These are phyloP conservation scores for Desoria tigrina DNA, from an alignment of 2,888 invertebrate genomes.

Conservation along the genomic window DNA sequence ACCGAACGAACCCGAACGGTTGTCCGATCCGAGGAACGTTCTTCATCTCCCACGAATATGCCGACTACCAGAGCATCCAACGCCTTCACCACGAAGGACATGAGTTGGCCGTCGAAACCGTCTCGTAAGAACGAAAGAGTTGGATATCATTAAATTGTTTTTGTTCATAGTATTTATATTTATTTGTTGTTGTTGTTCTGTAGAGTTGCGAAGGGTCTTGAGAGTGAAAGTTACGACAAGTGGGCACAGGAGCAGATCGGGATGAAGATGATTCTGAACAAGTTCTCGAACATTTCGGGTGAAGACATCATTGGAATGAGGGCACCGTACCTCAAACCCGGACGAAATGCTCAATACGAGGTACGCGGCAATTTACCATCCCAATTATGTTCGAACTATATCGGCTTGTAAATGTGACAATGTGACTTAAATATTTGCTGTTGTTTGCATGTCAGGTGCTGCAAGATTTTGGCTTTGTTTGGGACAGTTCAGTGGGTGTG, in stretches of 20 bases:
- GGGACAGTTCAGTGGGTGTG: slow-evolving; percentile 87
- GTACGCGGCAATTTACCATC: slow-evolving; percentile 58
- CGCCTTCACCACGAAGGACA: slow-evolving; percentile 84
- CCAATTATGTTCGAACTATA: not conserved
- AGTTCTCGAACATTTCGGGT: slow-evolving; percentile 78
- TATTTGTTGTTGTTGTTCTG: not conserved
- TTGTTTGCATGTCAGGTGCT: too few relatives aligned
- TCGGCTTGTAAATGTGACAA: not conserved
- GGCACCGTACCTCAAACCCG: slow-evolving; percentile 88
- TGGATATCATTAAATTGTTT: slow-evolving; percentile 1
- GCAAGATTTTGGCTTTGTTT: slow-evolving; percentile 88
- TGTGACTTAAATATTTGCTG: not conserved
- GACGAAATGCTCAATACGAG: slow-evolving; percentile 87
- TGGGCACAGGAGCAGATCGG: slow-evolving; percentile 94
- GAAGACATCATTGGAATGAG: slow-evolving; percentile 82
- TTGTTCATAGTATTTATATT: not conserved
- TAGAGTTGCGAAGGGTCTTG: slow-evolving; percentile 76
- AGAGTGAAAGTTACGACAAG: slow-evolving; percentile 86
- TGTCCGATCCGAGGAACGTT: slow-evolving; percentile 88
- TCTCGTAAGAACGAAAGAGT: slow-evolving; percentile 70
- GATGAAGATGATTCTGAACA: slow-evolving; percentile 81
- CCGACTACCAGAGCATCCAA: slow-evolving; percentile 92
- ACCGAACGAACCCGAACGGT: slow-evolving; percentile 82
- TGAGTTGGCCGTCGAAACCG: slow-evolving; percentile 74
- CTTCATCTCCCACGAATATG: slow-evolving; percentile 85